phyloP scores from a whole-genome alignment of 2,113 vertebrate species.

The Sylvia atricapilla region DNA sequence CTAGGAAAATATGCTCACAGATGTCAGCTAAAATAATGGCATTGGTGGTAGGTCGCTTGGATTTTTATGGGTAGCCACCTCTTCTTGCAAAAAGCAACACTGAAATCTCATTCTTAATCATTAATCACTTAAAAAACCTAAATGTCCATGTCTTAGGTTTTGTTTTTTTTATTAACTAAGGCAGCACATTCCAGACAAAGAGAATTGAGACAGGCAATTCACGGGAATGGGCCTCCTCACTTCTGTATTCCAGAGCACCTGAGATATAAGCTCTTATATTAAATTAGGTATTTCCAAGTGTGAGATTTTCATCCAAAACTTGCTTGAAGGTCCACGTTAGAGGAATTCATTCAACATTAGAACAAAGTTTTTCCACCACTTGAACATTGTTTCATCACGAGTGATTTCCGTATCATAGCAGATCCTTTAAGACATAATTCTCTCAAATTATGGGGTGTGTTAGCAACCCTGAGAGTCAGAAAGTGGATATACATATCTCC shows the following conservation, averaged over 20 bases:
- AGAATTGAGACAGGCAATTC: not conserved
- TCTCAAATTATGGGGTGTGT: slow-evolving; percentile 53
- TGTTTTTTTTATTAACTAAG: not conserved
- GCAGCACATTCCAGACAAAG: not conserved
- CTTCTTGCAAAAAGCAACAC: not conserved
- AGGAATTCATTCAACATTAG: slow-evolving; percentile 37
- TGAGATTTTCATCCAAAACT: slow-evolving; percentile 28
- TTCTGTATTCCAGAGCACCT: not conserved
- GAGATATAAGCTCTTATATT: not conserved
- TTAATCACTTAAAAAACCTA: not conserved
- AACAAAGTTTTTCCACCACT: slow-evolving; percentile 11
- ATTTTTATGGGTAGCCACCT: not conserved
- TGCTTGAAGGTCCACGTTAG: not conserved
- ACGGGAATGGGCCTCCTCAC: not conserved
- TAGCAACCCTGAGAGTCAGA: slow-evolving; percentile 8
- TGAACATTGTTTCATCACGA: slow-evolving; percentile 33
- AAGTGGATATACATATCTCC: slow-evolving; percentile 45
- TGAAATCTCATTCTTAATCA: not conserved
- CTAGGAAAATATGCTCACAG: not conserved
- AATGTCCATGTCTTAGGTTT: not conserved
- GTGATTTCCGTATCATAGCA: slow-evolving; percentile 10
- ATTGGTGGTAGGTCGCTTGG: not conserved
- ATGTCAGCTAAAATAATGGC: slow-evolving; percentile 61
- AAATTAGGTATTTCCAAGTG: slow-evolving; percentile 5
- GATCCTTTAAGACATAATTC: slow-evolving; percentile 50